A percentile compares a stretch with the other conserved stretches of the same genome.
These are phyloP conservation scores for Pseudois nayaur DNA, from an alignment of 2,113 vertebrate species.

Conservation along the genomic window DNA sequence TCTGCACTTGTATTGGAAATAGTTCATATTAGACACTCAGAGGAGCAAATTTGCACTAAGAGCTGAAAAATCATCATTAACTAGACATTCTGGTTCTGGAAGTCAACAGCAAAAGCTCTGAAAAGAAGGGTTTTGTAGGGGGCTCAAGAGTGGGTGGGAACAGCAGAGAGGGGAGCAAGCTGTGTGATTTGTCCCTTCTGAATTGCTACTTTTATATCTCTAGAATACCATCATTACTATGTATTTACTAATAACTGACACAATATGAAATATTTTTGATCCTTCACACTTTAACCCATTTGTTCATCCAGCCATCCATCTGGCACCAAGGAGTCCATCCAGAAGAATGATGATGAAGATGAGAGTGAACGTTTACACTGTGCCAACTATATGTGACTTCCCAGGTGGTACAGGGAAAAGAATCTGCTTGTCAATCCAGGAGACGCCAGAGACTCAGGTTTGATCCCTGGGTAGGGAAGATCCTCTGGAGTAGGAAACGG, in stretches of 20 bases:
- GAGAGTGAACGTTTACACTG: accelerated
- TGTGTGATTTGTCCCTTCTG: not conserved
- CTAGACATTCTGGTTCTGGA: not conserved
- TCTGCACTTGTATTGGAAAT: not conserved
- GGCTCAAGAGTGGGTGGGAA: not conserved
- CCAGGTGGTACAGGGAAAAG: not conserved
- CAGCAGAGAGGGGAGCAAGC: not conserved
- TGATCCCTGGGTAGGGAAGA: not conserved
- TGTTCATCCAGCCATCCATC: not conserved
- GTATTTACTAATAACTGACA: not conserved
- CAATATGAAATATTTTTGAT: not conserved
- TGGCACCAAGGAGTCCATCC: accelerated
- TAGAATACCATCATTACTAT: not conserved
- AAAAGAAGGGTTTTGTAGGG: not conserved
- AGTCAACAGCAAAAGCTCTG: not conserved
- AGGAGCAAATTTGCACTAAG: not conserved
- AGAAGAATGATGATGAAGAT: not conserved
- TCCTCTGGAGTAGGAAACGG: not conserved
- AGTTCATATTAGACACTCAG: not conserved
- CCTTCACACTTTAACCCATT: not conserved
- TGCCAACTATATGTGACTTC: not conserved
- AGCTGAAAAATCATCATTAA: not conserved
- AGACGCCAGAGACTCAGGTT: not conserved
- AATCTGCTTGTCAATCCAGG: not conserved
- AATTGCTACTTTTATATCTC: not conserved